Evolutionary conservation across 2,113 vertebrate species (phyloP), one percentile per base, ranked within the genome.

Genomic region (Carettochelys insculpta): DNA sequence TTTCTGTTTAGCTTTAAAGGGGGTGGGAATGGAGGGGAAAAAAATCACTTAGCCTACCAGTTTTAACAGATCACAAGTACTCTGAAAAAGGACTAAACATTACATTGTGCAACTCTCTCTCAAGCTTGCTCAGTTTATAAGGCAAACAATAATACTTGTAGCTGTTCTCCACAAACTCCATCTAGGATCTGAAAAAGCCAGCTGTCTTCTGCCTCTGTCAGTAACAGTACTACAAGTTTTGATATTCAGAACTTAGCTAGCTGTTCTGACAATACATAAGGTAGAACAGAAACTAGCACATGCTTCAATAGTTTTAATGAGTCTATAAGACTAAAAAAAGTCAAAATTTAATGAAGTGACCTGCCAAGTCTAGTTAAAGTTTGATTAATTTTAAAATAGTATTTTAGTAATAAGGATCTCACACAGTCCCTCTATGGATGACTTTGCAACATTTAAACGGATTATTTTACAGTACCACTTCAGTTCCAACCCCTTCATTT

Each of bases 241-340:
- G 65, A 20, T 24, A 38, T 38, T 48, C 84, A 31, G 29, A 80
- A 76, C 2, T 56, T 4, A 75, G 56, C 43, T 27, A 8, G 53
- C 38, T 3, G 8, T 9, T 61, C 75, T 6, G 45, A 54, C 19
- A 5, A 50, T 2, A 47, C 27, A 38, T 54, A 41, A 41, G 41
- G 61, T 31, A 45, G 41, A 31, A 88, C 48, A 61, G 22, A 27
- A 73, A 71, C 65, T 58, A 50, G 75, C 17, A 85, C 25, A 19
- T 14, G 76, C 14, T 83, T 82, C 81, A 81, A 73, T 14, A 24
- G 4, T 22, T 1, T 50, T 3, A 73, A 43, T 76, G 87, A 1
- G 75, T 29, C 31, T 76, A 43, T 34, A 56, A 0, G 0, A 48
- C 52, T 83, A 90, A 73, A 5, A 53, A 80, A 81, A 90, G 22